These are phyloP conservation scores for Empidonax alnorum DNA, from an alignment of 2,113 vertebrate species.

Conservation along the genomic window DNA sequence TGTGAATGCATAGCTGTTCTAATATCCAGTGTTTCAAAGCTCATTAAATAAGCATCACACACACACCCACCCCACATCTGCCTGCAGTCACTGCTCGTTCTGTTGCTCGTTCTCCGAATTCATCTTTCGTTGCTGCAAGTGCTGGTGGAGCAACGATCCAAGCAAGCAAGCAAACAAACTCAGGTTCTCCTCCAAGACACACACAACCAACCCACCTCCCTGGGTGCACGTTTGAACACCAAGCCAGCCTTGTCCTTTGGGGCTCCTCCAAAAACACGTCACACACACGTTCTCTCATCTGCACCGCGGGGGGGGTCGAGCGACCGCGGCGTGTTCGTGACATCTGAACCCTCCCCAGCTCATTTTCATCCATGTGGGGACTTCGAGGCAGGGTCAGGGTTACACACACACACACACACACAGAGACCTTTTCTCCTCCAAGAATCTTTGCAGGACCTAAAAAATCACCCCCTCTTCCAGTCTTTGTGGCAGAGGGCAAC, in stretches of 20 bases:
- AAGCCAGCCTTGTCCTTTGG: neutral
- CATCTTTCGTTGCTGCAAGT: neutral
- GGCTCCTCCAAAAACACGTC: neutral
- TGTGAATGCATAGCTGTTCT: neutral
- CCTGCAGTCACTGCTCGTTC: neutral
- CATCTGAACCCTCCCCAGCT: neutral
- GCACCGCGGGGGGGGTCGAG: neutral
- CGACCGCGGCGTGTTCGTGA: fast-evolving
- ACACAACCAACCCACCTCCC: neutral
- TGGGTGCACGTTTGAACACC: neutral
- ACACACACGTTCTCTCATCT: conserved; percentile 11
- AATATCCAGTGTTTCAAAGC: neutral
- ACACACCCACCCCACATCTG: conserved; percentile 18
- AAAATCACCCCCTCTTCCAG: neutral
- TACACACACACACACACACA: neutral
- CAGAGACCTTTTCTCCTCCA: neutral
- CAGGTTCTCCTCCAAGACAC: conserved; percentile 2
- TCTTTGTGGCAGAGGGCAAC: neutral
- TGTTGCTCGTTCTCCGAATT: neutral
- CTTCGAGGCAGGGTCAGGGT: neutral
- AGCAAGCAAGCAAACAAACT: neutral
- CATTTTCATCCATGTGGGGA: neutral
- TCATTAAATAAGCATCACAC: neutral
- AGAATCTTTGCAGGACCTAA: neutral
- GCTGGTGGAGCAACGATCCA: neutral